Evolutionary conservation across 2,888 invertebrate genomes (phyloP).

Genomic region (Standfussiana lucernea): DNA sequence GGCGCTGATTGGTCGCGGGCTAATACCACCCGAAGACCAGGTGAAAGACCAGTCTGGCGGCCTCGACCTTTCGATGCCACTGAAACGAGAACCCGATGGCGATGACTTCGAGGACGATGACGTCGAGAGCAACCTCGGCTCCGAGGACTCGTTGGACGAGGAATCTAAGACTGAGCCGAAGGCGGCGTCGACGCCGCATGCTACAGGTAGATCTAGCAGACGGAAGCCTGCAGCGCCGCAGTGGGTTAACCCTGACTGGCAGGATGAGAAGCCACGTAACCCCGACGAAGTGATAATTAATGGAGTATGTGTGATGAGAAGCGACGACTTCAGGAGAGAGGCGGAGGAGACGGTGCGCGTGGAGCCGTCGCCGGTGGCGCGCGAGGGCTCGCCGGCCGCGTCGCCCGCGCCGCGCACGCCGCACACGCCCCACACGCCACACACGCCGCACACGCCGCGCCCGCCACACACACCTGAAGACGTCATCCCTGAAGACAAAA

Average conservation of each 20-base stretch:
- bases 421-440: conserved; percentile 72
- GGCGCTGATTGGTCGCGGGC: conserved; percentile 93
- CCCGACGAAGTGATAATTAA: conserved; percentile 97
- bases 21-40: conserved; percentile 91
- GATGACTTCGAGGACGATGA: conserved; percentile 96
- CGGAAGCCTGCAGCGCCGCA: conserved; percentile 99
- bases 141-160: conserved; percentile 92
- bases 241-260: conserved; percentile 99
- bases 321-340: conserved; percentile 93
- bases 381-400: conserved; percentile 81
- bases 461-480: conserved; percentile 75
- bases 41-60: conserved; percentile 96
- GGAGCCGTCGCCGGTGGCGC: conserved; percentile 94
- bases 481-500: conserved; percentile 87
- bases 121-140: conserved; percentile 94
- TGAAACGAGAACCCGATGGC: conserved; percentile 94
- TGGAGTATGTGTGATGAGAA: conserved; percentile 97
- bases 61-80: conserved; percentile 96
- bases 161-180: conserved; percentile 91
- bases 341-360: conserved; percentile 94
- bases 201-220: conserved; percentile 90
- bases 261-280: conserved; percentile 92
- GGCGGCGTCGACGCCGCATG: conserved; percentile 84
- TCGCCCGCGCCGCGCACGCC: conserved; percentile 78
- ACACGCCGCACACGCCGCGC: conserved; percentile 71